phyloP scores from a whole-genome alignment of 2,888 invertebrate genomes.

The Aethes cnicana region DNA sequence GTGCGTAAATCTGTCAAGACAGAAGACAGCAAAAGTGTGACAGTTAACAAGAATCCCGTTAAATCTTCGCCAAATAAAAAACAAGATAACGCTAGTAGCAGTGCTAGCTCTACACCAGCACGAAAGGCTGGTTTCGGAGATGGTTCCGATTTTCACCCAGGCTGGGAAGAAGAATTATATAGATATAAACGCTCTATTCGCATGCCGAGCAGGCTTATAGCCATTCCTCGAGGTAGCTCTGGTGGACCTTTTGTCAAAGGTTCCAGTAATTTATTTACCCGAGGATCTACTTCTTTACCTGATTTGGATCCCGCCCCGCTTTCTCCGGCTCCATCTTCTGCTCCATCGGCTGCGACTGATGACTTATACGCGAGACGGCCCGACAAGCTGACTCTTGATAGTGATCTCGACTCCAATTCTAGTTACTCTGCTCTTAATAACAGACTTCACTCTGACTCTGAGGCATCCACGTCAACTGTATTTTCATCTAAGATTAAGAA shows the following conservation, averaged over 20 bases:
- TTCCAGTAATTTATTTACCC: constrained; percentile 72
- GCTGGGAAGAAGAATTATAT: constrained; percentile 92
- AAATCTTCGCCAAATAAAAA: constrained; percentile 65
- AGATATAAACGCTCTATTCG: constrained; percentile 91
- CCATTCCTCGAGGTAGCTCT: constrained; percentile 86
- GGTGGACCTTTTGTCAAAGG: constrained; percentile 78
- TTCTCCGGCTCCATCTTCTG: constrained; percentile 86
- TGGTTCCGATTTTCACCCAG: constrained; percentile 88
- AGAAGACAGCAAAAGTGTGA: constrained; percentile 58
- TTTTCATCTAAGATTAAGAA: constrained; percentile 80
- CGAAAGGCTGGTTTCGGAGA: constrained; percentile 86
- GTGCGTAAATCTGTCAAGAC: constrained; percentile 75
- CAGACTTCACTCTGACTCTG: constrained; percentile 85
- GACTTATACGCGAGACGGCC: constrained; percentile 71
- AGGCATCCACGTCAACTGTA: constrained; percentile 86
- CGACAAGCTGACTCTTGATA: constrained; percentile 80
- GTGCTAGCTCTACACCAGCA: constrained; percentile 56
- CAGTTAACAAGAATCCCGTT: constrained; percentile 53
- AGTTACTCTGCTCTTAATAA: constrained; percentile 81
- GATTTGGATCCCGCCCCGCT: constrained; percentile 89
- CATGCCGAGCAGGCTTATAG: constrained; percentile 91
- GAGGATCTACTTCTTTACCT: constrained; percentile 89
- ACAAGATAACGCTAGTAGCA: constrained; percentile 60
- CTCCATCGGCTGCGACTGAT: constrained; percentile 83
- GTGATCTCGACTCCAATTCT: constrained; percentile 86